phyloP scores from a whole-genome alignment of 2,797 vertebrate genomes.

The Pagetopsis macropterus region DNA sequence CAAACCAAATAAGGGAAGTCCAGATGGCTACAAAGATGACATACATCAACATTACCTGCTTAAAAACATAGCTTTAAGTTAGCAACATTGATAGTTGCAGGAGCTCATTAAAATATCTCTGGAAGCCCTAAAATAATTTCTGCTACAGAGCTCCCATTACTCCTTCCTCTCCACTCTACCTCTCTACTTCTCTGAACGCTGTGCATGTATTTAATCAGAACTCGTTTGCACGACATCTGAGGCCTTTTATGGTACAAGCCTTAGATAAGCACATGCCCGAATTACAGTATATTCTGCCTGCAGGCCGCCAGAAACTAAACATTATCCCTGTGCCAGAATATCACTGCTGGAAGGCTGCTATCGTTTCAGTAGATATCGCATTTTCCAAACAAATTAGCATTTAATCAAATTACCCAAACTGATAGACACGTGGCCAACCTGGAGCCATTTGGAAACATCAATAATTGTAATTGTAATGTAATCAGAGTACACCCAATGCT shows the following conservation, averaged over 20 bases:
- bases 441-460: slow-evolving; percentile 31
- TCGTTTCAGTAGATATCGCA: slow-evolving; percentile 36
- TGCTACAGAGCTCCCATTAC: slow-evolving; percentile 8
- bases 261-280: slow-evolving; percentile 43
- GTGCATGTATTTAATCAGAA: slow-evolving; percentile 37
- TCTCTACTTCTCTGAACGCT: slow-evolving; percentile 1
- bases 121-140: slow-evolving; percentile 21
- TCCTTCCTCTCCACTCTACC: slow-evolving; percentile 23
- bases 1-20: slow-evolving; percentile 22
- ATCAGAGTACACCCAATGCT: slow-evolving; percentile 27
- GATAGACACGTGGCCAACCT: slow-evolving; percentile 34
- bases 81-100: slow-evolving; percentile 9
- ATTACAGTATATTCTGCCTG: slow-evolving; percentile 31
- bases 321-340: slow-evolving; percentile 39
- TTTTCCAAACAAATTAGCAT: slow-evolving; percentile 63
- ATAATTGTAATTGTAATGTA: too few species aligned
- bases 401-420: slow-evolving; percentile 55
- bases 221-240: slow-evolving; percentile 40
- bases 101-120: slow-evolving; percentile 33
- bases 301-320: slow-evolving; percentile 47
- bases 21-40: slow-evolving; percentile 13
- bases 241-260: slow-evolving; percentile 33
- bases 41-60: slow-evolving; percentile 8
- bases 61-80: slow-evolving; percentile 3
- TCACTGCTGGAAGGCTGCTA: slow-evolving; percentile 39